Conservation (phyloP, 2,113 vertebrate species). For the Phodopus roborovskii region DNA sequence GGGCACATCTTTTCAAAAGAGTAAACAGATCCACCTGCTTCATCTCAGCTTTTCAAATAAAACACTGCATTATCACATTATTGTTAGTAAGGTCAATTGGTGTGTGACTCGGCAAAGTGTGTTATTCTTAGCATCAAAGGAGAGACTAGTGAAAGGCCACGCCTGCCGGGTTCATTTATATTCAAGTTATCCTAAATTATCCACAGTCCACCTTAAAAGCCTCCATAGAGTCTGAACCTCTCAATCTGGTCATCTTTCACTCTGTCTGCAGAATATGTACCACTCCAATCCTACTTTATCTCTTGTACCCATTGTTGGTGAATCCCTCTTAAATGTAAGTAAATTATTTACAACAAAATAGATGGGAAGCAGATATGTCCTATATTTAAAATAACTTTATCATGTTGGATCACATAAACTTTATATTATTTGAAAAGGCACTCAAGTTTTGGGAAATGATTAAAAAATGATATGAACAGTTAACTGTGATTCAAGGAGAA, state of each 20-base stretch:
- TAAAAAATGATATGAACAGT: not conserved
- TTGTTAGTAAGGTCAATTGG: slow-evolving; percentile 54
- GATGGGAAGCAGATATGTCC: not conserved
- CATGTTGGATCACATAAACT: not conserved
- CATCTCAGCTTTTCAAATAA: slow-evolving; percentile 62
- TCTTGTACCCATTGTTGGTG: slow-evolving; percentile 6
- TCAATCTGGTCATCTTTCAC: slow-evolving; percentile 58
- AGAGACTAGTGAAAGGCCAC: slow-evolving; percentile 44
- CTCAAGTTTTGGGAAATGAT: not conserved
- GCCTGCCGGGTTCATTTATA: slow-evolving; percentile 71
- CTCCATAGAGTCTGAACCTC: not conserved
- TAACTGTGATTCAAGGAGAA: not conserved
- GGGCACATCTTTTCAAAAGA: slow-evolving; percentile 33
- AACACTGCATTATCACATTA: slow-evolving; percentile 28
- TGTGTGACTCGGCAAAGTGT: slow-evolving; percentile 50
- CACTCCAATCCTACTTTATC: slow-evolving; percentile 46
- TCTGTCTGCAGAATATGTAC: slow-evolving; percentile 16
- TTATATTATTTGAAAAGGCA: slow-evolving; percentile 52
- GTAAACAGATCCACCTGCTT: slow-evolving; percentile 48
- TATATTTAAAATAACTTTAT: slow-evolving; percentile 59
- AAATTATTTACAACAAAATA: slow-evolving; percentile 38
- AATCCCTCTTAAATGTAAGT: slow-evolving; percentile 59
- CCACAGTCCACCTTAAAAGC: slow-evolving; percentile 60
- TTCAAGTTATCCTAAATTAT: slow-evolving; percentile 68
- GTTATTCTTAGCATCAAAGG: slow-evolving; percentile 67